Conservation (phyloP, 2,888 invertebrate genomes). For the Chrysotoxum bicinctum region DNA sequence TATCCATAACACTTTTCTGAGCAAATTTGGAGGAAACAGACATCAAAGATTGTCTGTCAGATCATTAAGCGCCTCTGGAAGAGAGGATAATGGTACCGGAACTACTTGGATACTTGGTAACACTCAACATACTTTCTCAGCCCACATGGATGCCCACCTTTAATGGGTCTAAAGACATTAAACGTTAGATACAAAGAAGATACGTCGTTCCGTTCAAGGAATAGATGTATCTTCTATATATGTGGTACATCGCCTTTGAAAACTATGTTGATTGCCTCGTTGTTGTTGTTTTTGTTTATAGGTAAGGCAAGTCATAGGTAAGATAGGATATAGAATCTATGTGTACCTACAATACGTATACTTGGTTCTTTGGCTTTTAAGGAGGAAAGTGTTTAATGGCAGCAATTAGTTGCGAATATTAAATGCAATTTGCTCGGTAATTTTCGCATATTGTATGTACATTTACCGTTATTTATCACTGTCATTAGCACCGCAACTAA, state of each 20-base stretch:
- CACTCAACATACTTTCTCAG: conserved; percentile 20
- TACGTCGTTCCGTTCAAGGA: background rate
- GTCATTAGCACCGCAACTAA: conserved; percentile 74
- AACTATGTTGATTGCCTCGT: conserved; percentile 27
- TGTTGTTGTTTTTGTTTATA: background rate
- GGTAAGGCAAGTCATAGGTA: background rate
- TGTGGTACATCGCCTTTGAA: conserved; percentile 35
- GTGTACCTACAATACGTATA: background rate
- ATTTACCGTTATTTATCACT: conserved; percentile 72
- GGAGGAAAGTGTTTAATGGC: conserved; percentile 74
- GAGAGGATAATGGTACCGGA: conserved; percentile 56
- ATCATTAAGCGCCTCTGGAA: conserved; percentile 58
- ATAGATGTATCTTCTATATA: conserved; percentile 30
- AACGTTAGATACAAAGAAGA: conserved; percentile 13
- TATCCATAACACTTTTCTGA: conserved; percentile 43
- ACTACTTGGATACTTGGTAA: conserved; percentile 45
- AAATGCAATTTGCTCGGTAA: conserved; percentile 75
- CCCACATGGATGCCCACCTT: conserved; percentile 17
- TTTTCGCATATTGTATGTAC: conserved; percentile 73
- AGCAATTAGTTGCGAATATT: conserved; percentile 75
- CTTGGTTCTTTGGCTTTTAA: conserved; percentile 62
- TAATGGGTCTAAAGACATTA: conserved; percentile 37
- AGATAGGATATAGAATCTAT: background rate
- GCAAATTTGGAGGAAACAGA: conserved; percentile 45
- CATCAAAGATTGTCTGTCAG: conserved; percentile 68